phyloP scores from a whole-genome alignment of 2,888 invertebrate species.

The Cephonodes hylas region DNA sequence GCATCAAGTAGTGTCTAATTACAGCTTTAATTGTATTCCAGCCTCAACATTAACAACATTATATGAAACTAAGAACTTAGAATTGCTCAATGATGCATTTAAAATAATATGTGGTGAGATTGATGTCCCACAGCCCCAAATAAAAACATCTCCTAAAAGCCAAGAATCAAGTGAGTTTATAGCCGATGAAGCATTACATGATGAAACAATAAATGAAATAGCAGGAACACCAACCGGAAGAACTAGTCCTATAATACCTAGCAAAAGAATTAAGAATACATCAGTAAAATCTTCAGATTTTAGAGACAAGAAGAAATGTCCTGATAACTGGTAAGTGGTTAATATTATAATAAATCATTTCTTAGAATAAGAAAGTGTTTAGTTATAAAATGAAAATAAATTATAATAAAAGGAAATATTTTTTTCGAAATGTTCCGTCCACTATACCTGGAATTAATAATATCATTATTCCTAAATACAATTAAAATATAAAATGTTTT shows the following conservation, averaged over 20 bases:
- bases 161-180: slow-evolving; percentile 24
- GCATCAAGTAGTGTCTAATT: too few relatives aligned
- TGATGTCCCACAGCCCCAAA: not conserved
- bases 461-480: too few relatives aligned
- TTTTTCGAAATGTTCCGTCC: too few relatives aligned
- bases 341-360: too few relatives aligned
- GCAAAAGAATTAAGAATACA: slow-evolving; percentile 43
- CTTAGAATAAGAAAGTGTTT: too few relatives aligned
- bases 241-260: slow-evolving; percentile 62
- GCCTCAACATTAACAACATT: slow-evolving; percentile 53
- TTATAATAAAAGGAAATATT: too few relatives aligned
- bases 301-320: slow-evolving; percentile 66
- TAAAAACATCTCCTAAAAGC: not conserved
- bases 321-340: slow-evolving; percentile 60
- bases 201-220: slow-evolving; percentile 61
- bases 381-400: not conserved
- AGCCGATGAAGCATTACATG: slow-evolving; percentile 33
- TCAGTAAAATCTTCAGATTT: slow-evolving; percentile 35
- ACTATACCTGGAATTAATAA: too few relatives aligned
- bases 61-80: slow-evolving; percentile 58
- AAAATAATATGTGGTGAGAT: slow-evolving; percentile 53
- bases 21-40: slow-evolving; percentile 33
- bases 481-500: too few relatives aligned
- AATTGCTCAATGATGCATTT: slow-evolving; percentile 50
- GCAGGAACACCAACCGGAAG: slow-evolving; percentile 64